phyloP scores from a whole-genome alignment of 2,113 vertebrate genomes.

The Cyanocitta stelleri region DNA sequence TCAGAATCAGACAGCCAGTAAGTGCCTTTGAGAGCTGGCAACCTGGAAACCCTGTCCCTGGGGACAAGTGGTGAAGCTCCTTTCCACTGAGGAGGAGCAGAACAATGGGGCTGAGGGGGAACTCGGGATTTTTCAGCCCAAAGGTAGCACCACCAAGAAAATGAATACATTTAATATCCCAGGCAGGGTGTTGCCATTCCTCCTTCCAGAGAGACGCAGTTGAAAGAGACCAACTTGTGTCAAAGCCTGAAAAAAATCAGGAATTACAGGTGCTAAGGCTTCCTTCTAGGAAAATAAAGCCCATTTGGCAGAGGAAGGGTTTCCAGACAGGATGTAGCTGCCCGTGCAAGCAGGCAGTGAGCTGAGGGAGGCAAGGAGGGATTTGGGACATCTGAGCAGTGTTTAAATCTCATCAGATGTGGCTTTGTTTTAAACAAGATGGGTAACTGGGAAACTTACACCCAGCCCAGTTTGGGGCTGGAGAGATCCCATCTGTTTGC shows the following conservation, averaged over 20 bases:
- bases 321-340: not conserved
- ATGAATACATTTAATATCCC: not conserved
- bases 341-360: not conserved
- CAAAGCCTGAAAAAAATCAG: not conserved
- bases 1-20: not conserved
- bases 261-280: not conserved
- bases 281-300: not conserved
- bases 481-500: not conserved
- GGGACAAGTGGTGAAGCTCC: not conserved
- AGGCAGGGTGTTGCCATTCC: not conserved
- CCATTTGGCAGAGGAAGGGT: not conserved
- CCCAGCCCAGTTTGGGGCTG: not conserved
- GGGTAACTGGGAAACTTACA: not conserved
- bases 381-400: not conserved
- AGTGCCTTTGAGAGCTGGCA: not conserved
- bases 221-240: not conserved
- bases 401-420: not conserved
- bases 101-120: not conserved
- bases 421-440: not conserved
- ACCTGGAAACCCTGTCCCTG: not conserved
- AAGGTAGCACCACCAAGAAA: not conserved
- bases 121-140: not conserved
- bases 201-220: not conserved
- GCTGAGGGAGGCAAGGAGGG: not conserved
- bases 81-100: not conserved